These are phyloP conservation scores for Diglossa cyanea DNA, from an alignment of 2,797 vertebrate genomes.

Conservation along the genomic window DNA sequence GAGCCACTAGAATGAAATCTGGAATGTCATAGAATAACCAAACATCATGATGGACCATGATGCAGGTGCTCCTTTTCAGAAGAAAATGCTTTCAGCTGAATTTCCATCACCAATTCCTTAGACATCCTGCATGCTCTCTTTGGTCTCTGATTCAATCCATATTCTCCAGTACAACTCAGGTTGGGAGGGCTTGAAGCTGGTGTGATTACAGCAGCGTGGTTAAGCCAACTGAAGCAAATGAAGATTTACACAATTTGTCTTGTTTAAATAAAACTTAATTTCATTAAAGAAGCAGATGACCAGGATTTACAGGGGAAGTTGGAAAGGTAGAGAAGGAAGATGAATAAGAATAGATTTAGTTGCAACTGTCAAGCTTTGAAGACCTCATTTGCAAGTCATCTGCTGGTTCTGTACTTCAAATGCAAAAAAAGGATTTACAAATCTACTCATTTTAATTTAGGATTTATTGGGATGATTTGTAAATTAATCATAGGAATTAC, in stretches of 20 bases:
- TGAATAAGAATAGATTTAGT: background rate
- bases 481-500: conserved; percentile 15
- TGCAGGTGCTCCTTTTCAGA: background rate
- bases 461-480: conserved; percentile 13
- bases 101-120: background rate
- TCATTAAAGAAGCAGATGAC: background rate
- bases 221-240: background rate
- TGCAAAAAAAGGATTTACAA: background rate
- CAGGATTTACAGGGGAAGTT: background rate
- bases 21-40: background rate
- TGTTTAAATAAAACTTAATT: background rate
- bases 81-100: background rate
- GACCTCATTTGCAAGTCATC: background rate
- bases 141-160: background rate
- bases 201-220: background rate
- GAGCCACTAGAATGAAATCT: background rate
- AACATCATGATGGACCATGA: background rate
- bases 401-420: background rate
- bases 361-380: background rate
- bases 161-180: background rate
- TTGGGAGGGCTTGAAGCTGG: background rate
- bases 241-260: background rate
- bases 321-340: background rate
- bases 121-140: background rate
- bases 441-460: background rate